Conservation (phyloP, 2,113 vertebrate genomes). For the Pseudonaja textilis region DNA sequence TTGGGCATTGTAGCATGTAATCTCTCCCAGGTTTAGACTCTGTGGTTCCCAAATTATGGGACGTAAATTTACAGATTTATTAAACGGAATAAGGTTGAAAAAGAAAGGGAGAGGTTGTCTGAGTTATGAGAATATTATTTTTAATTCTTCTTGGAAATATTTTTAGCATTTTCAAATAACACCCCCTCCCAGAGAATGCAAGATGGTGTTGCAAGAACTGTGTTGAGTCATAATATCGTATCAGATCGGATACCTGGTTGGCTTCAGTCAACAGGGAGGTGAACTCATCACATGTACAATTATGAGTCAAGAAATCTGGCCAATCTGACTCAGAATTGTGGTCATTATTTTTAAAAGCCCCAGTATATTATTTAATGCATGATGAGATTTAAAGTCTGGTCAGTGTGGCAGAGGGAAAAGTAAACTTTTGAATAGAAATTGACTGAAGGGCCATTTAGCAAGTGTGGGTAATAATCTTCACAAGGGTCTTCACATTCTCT, state of each 20-base stretch:
- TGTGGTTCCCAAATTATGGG: neutral
- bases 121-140: neutral
- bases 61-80: neutral
- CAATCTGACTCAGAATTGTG: neutral
- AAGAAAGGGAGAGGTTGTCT: neutral
- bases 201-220: neutral
- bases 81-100: neutral
- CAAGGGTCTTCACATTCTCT: neutral
- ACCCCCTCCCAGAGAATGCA: neutral
- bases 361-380: neutral
- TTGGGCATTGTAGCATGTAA: constrained; percentile 29
- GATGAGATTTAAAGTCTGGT: neutral
- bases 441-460: neutral
- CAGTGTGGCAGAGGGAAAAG: neutral
- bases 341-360: neutral
- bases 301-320: neutral
- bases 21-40: neutral
- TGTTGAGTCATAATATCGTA: neutral
- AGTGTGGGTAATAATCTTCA: neutral
- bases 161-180: neutral
- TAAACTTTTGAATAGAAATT: neutral
- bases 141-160: neutral
- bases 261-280: neutral
- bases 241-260: neutral
- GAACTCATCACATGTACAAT: neutral